These are phyloP conservation scores for Acholoe squamosa DNA, from an alignment of 2,888 invertebrate species.

Conservation along the genomic window DNA sequence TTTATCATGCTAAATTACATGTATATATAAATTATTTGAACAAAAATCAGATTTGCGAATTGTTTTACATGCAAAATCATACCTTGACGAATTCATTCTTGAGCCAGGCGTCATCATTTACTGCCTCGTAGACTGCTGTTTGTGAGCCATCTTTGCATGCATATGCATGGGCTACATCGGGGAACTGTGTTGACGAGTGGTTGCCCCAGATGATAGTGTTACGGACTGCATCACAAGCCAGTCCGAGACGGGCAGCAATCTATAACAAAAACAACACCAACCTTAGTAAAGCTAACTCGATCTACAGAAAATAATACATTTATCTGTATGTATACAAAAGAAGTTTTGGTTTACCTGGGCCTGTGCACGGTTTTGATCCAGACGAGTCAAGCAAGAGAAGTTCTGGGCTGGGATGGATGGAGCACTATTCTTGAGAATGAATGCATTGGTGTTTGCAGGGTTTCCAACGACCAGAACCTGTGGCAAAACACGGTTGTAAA, in stretches of 20 bases:
- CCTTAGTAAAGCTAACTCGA: no score
- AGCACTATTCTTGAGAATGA: slow-evolving; percentile 95
- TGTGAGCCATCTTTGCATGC: slow-evolving; percentile 78
- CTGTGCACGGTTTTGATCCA: slow-evolving; percentile 98
- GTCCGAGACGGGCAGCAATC: slow-evolving; percentile 62
- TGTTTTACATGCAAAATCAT: slow-evolving; percentile 65
- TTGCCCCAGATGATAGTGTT: slow-evolving; percentile 99
- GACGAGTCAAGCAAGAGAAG: slow-evolving; percentile 98
- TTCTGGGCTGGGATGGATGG: slow-evolving; percentile 97
- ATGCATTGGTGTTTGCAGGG: slow-evolving; percentile 99
- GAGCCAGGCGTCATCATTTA: slow-evolving; percentile 92
- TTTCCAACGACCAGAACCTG: slow-evolving; percentile 96
- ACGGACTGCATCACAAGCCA: slow-evolving; percentile 87
- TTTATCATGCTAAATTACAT: no score
- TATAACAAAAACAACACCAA: background rate
- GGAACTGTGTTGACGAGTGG: slow-evolving; percentile 99
- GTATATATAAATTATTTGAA: background rate
- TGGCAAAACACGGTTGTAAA: background rate
- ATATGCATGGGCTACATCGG: slow-evolving; percentile 89
- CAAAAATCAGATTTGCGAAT: background rate
- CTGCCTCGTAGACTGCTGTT: slow-evolving; percentile 86
- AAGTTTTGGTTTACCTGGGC: slow-evolving; percentile 86
- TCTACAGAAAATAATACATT: no score
- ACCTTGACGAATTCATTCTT: slow-evolving; percentile 91
- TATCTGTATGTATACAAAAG: background rate